Base-by-base conservation (phyloP, 2,888 invertebrate species). In the Xylocampa areola region DNA sequence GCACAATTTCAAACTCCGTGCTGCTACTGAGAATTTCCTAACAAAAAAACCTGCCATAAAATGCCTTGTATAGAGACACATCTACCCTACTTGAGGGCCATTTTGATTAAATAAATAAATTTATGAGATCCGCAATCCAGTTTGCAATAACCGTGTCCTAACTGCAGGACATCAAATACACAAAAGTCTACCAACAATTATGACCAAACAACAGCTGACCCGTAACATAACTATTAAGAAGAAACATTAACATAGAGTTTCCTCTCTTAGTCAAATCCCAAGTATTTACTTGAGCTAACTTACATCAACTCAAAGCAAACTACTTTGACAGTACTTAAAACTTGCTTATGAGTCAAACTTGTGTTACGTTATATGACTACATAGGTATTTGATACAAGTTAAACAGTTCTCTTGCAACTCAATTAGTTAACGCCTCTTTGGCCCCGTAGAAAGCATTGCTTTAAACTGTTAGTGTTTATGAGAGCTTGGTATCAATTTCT, bases 301-400 rank as follows among this genome's bases (percentile, higher is more conserved):
- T 58, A 64, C 70, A 54, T 50, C 11, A 53, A 69, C 58, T 69
- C 44, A 54, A 59, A 59, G 49, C 32, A 44, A 69, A 60, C 59
- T 59, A 70, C 67, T 70, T 71, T 55, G 60, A 47, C 54, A 53
- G 75, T 65, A 70, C 70, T 74, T 70, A 65, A 70, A 70, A 74
- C 72, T 70, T 70, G 39, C 52, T 54, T 72, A 51, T 47, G 61
- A 51, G 39, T 27, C 16, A 25, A 59, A 52, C 54, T 57, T 32
- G 49, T 70, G 48, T 68, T 62, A 33, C 47, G 21, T 54, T 37
- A 53, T 57, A 57, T 32, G 13, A 39, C 36, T 36, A 41, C 41
- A 43, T 53, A 58, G 50, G 58, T 68, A 64, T 73, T 53, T 58
- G 73, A 73, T 58, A 69, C 49, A 64, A 69, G 58, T 73, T 64